These are phyloP conservation scores for Epistrophe grossulariae DNA, from an alignment of 2,888 invertebrate genomes.

Conservation along the genomic window DNA sequence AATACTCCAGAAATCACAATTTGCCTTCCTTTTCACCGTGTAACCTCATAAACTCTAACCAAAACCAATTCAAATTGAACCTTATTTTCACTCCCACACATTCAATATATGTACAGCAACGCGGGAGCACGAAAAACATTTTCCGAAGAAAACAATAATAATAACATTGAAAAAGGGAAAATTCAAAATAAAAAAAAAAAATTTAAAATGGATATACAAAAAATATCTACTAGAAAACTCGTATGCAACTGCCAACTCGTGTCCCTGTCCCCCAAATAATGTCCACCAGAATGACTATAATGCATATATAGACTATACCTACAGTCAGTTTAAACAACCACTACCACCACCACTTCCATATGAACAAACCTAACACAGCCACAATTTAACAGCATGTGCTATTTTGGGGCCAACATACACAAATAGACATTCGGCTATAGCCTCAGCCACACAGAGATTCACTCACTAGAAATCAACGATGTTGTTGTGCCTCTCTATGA, in stretches of 20 bases:
- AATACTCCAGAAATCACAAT: conserved; percentile 27
- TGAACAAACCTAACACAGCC: conserved; percentile 49
- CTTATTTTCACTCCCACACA: conserved; percentile 63
- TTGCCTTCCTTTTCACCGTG: conserved; percentile 62
- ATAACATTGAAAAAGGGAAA: conserved; percentile 73
- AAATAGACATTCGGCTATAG: conserved; percentile 39
- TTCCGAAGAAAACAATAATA: conserved; percentile 70
- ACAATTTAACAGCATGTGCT: conserved; percentile 44
- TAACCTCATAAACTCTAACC: conserved; percentile 48
- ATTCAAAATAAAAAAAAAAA: conserved; percentile 35
- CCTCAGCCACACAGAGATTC: conserved; percentile 35
- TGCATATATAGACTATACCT: conserved; percentile 53
- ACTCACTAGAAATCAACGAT: not conserved
- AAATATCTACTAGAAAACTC: conserved; percentile 50
- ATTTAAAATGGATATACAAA: conserved; percentile 17
- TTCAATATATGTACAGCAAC: conserved; percentile 10
- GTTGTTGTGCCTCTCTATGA: conserved; percentile 61
- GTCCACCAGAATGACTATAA: conserved; percentile 19
- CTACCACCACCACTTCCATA: conserved; percentile 43
- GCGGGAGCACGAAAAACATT: conserved; percentile 24
- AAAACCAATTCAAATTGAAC: conserved; percentile 26
- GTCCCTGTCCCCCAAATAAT: conserved; percentile 25
- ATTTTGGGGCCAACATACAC: conserved; percentile 69
- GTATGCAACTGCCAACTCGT: conserved; percentile 55
- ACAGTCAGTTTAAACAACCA: conserved; percentile 24